Evolutionary conservation across 2,888 invertebrate genomes (phyloP).

Genomic region (Limnephilus lunatus): DNA sequence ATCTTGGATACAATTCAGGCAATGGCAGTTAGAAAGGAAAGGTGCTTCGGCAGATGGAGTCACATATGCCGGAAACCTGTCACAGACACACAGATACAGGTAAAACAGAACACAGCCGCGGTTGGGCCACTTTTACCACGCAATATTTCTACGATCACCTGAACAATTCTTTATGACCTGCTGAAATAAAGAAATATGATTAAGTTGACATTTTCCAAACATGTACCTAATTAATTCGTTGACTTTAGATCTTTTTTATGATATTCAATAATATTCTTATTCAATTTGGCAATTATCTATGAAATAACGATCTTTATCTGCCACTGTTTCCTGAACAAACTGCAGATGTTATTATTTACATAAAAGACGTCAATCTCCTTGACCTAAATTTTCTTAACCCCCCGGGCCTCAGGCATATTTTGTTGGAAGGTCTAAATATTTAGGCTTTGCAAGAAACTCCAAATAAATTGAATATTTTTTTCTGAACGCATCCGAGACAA

Average conservation of each 20-base stretch:
- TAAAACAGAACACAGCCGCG: neutral
- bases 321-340: conserved; percentile 18
- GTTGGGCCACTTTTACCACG: conserved; percentile 5
- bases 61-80: conserved; percentile 61
- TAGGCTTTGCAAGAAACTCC: no score
- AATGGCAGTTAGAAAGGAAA: conserved; percentile 56
- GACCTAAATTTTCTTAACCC: neutral
- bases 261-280: no score
- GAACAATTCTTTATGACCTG: neutral
- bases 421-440: no score
- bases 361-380: neutral
- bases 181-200: neutral
- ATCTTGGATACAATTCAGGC: conserved; percentile 46
- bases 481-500: no score
- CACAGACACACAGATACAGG: conserved; percentile 33
- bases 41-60: conserved; percentile 59
- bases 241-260: no score
- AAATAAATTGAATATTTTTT: no score
- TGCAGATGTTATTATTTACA: neutral
- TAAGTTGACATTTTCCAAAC: neutral
- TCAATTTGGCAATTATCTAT: conserved; percentile 7
- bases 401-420: no score
- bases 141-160: neutral
- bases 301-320: neutral
- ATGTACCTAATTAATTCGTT: neutral